A percentile compares a stretch with the other conserved stretches of the same genome.
These are phyloP conservation scores for Grammomys dolichurus DNA, from an alignment of 2,113 vertebrate genomes.

Conservation along the genomic window DNA sequence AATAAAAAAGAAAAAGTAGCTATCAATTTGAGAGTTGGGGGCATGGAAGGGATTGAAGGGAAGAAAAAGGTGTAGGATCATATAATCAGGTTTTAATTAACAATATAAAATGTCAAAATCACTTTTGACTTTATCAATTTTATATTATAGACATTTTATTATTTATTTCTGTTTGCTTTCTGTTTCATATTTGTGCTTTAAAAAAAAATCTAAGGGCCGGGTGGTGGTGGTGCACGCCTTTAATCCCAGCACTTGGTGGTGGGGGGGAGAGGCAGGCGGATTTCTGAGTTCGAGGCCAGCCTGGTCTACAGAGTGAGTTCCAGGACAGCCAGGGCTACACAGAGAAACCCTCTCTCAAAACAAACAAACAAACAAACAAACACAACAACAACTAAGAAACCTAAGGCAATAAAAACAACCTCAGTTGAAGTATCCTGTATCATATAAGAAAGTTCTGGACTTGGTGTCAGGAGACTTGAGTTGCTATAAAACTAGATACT, in stretches of 20 bases:
- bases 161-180: background rate
- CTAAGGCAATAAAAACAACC: background rate
- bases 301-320: too few species aligned
- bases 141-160: background rate
- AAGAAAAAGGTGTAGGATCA: background rate
- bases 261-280: too few species aligned
- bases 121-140: background rate
- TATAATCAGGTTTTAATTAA: background rate
- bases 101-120: background rate
- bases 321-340: too few species aligned
- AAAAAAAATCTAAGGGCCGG: background rate
- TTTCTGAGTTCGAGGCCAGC: too few species aligned
- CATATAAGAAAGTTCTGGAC: background rate
- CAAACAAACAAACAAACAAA: too few species aligned
- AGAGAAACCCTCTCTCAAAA: too few species aligned
- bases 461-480: background rate
- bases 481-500: background rate
- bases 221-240: too few species aligned
- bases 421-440: background rate
- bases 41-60: background rate
- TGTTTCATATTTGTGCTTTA: conserved; percentile 1
- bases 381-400: background rate
- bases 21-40: background rate
- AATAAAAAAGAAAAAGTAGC: background rate
- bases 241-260: too few species aligned